Percentiles rank a stretch among this genome's conserved stretches.
Conservation (phyloP, 1,140 invertebrate species). For the Paracyclopina nana region DNA sequence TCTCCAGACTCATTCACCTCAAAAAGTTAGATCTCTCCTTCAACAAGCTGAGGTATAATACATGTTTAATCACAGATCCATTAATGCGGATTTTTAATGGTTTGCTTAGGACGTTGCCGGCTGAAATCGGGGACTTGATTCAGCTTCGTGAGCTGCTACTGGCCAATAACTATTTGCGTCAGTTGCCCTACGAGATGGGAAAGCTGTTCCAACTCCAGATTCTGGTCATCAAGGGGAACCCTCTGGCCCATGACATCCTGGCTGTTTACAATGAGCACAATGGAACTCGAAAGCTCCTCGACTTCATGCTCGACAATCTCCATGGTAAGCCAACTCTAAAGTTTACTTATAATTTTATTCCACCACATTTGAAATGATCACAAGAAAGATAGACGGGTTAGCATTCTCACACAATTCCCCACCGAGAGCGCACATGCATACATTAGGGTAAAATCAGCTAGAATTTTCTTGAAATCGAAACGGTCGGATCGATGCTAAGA, state of each 20-base stretch:
- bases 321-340: slow-evolving; percentile 58
- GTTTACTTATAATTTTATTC: no score
- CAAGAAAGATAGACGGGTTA: no score
- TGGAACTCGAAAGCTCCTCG: slow-evolving; percentile 77
- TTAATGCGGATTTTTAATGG: not conserved
- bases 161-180: slow-evolving; percentile 76
- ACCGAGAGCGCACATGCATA: no score
- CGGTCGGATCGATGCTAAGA: no score
- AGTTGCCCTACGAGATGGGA: slow-evolving; percentile 87
- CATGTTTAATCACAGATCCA: not conserved
- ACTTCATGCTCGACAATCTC: slow-evolving; percentile 80
- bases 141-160: slow-evolving; percentile 56
- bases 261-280: slow-evolving; percentile 75
- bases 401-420: no score
- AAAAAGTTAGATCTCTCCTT: slow-evolving; percentile 72
- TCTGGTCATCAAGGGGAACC: slow-evolving; percentile 75
- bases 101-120: slow-evolving; percentile 59
- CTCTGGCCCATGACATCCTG: slow-evolving; percentile 73
- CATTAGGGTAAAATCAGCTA: no score
- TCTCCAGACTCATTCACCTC: slow-evolving; percentile 57
- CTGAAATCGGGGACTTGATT: slow-evolving; percentile 79
- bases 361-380: no score
- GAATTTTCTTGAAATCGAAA: no score
- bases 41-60: slow-evolving; percentile 56
- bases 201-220: slow-evolving; percentile 80